Conservation (phyloP, 2,113 vertebrate species). For the Xiphophorus hellerii region DNA sequence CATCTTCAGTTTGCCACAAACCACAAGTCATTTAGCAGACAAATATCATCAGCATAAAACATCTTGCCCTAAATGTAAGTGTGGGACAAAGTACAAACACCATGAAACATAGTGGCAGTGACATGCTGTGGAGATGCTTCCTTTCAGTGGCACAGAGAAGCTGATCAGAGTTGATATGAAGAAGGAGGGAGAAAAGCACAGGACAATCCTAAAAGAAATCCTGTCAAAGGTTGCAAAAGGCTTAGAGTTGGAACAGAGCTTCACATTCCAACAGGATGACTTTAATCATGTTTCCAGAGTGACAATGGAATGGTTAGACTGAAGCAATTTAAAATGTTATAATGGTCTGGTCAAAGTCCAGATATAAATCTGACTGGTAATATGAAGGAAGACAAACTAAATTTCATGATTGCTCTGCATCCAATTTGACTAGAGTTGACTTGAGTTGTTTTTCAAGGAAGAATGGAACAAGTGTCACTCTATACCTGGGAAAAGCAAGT, state of each 20-base stretch:
- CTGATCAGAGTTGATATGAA: neutral
- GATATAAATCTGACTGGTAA: neutral
- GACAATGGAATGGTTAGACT: no score
- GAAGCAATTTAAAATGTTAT: no score
- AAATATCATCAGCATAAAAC: neutral
- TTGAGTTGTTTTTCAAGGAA: no score
- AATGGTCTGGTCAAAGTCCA: neutral
- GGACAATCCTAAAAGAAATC: no score
- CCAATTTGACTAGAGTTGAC: no score
- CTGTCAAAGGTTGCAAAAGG: no score
- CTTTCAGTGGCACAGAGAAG: neutral
- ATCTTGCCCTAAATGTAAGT: neutral
- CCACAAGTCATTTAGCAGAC: neutral
- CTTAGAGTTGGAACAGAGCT: no score
- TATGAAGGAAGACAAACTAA: neutral
- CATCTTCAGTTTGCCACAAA: neutral
- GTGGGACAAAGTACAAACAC: neutral
- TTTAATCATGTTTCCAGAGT: no score
- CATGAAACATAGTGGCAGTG: neutral
- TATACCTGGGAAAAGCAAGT: neutral
- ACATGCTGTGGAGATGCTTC: neutral
- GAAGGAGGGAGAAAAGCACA: no score
- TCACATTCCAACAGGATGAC: no score
- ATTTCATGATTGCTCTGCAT: no score
- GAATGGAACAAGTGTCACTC: neutral